Percentiles rank a stretch among this genome's conserved stretches.
Evolutionary conservation across 2,888 invertebrate genomes (phyloP).

Genomic region (Andrena bucephala): DNA sequence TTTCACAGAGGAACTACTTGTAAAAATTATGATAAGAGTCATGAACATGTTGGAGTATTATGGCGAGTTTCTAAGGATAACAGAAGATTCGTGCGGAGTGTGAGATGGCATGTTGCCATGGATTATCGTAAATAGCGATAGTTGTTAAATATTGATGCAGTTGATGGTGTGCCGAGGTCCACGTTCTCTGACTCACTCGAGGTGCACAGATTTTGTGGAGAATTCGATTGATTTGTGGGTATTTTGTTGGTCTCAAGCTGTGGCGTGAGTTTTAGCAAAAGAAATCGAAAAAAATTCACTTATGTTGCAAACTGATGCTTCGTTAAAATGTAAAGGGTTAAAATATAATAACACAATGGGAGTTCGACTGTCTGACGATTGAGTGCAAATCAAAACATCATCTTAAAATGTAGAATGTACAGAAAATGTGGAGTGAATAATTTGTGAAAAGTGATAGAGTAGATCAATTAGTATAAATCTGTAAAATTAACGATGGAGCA

Average conservation of each 20-base stretch:
- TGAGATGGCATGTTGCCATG: neutral
- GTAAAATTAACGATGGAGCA: no score
- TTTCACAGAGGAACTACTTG: slow-evolving; percentile 42
- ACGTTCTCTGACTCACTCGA: neutral
- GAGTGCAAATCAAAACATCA: no score
- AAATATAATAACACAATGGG: no score
- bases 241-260: neutral
- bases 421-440: no score
- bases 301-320: no score
- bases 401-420: no score
- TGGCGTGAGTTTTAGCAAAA: neutral
- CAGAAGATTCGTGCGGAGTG: neutral
- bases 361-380: no score
- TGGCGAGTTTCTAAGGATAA: neutral
- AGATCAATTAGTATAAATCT: no score
- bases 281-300: no score
- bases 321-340: no score
- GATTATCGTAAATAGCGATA: neutral
- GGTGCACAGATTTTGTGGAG: neutral
- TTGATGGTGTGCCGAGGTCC: neutral
- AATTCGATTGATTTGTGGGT: neutral
- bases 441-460: no score
- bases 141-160: neutral
- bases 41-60: slow-evolving; percentile 18
- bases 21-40: neutral